These are phyloP conservation scores for Puma concolor DNA, from an alignment of 2,113 vertebrate genomes.

Conservation along the genomic window DNA sequence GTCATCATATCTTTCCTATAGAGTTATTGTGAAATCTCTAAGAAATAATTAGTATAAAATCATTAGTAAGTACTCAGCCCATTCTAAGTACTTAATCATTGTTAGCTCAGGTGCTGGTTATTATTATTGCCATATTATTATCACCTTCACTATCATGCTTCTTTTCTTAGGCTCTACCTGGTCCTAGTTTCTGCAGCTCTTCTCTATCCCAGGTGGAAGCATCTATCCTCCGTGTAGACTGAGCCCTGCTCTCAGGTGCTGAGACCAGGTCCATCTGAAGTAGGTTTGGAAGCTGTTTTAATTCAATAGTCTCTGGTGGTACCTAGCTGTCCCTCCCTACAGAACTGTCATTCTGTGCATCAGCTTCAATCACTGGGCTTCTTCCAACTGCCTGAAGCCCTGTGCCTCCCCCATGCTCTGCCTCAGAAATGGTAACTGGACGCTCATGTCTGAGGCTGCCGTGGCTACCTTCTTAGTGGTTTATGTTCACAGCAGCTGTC, in stretches of 20 bases:
- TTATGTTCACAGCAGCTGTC: background rate
- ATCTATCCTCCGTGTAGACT: background rate
- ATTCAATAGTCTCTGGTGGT: background rate
- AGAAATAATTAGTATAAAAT: background rate
- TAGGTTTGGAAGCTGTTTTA: background rate
- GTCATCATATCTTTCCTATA: background rate
- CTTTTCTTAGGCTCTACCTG: background rate
- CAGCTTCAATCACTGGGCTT: background rate
- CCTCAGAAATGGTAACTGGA: background rate
- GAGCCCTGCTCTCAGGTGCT: background rate
- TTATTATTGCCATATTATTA: background rate
- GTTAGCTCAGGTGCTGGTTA: background rate
- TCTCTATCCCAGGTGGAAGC: background rate
- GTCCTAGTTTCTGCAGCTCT: background rate
- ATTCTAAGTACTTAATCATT: background rate
- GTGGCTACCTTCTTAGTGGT: background rate
- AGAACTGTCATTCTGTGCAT: background rate
- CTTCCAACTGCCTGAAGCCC: background rate
- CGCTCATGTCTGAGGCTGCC: background rate
- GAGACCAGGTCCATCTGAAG: background rate
- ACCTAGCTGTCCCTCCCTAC: background rate
- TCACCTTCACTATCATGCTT: background rate
- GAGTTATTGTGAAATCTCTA: background rate
- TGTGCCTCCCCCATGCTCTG: rapidly evolving
- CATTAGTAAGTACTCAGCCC: background rate